Base-by-base conservation (phyloP, 2,797 vertebrate species). In the Oreonectes daqikongensis region DNA sequence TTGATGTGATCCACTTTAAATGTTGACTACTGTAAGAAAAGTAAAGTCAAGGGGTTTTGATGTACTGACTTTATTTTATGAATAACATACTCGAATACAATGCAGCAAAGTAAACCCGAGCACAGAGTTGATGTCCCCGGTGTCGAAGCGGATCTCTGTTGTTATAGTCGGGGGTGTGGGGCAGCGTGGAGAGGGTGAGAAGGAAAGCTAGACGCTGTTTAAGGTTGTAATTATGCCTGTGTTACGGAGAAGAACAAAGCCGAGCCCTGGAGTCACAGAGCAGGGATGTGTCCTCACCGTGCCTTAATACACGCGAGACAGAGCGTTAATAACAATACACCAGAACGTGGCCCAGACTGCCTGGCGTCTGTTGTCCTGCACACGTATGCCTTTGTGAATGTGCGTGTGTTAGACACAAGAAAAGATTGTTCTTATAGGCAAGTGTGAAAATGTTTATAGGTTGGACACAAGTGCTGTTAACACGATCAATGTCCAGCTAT, bases 211-310 rank as follows among this genome's bases (percentile, higher is more conserved):
- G 85, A 86, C 81, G 73, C 80, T 87, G 85, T 91, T 89, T 87
- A 87, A 90, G 84, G 82, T 90, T 89, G 89, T 92, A 93, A 93
- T 94, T 92, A 93, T 84, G 89, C 85, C 83, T 87, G 86, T 84
- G 83, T 90, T 89, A 87, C 40, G 60, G 84, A 81, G 78, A 70
- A 90, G 89, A 93, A 93, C 92, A 93, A 93, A 93, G 91, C 70
- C 2, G 60, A 85, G 88, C 91, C 91, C 92, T 91, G 89, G 83
- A 90, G 93, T 91, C 89, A 92, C 81, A 81, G 86, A 82, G 84
- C 91, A 89, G 90, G 90, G 89, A 91, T 84, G 88, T 87, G 88
- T 87, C 87, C 84, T 84, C 28, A 30, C 81, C 11, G 63, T 75
- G 85, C 87, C 87, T 87, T 85, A 85, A 89, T 85, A 89, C 90